A percentile compares a stretch with the other conserved stretches of the same genome.
Conservation (phyloP, 2,113 vertebrate genomes). For the Lichenostomus cassidix region DNA sequence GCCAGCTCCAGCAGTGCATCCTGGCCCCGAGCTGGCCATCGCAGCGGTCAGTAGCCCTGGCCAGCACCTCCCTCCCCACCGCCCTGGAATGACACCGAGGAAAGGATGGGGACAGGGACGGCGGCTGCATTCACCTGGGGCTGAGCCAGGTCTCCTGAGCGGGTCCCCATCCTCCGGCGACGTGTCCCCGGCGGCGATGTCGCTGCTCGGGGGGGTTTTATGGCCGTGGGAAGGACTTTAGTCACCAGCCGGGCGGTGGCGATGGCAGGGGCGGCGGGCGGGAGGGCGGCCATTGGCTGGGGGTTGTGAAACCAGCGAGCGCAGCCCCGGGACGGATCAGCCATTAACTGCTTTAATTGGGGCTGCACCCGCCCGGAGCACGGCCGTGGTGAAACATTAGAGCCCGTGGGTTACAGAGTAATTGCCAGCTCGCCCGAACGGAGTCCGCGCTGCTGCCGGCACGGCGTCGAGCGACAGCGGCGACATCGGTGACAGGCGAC, state of each 20-base stretch:
- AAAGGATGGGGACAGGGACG: not conserved
- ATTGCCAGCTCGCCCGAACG: not conserved
- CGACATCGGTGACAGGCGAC: not conserved
- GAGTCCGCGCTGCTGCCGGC: not conserved
- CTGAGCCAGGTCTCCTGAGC: constrained; percentile 15
- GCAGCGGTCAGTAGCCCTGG: fast-evolving
- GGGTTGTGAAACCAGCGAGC: constrained; percentile 44
- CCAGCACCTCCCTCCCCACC: not conserved
- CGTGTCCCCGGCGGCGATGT: not conserved
- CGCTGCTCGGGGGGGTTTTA: constrained; percentile 11
- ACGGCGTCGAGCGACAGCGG: not conserved
- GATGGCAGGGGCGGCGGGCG: not conserved
- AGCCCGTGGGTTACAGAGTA: not conserved
- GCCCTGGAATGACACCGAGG: not conserved
- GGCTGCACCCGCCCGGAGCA: not conserved
- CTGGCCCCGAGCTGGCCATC: not conserved
- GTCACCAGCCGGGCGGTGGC: not conserved
- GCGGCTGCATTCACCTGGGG: constrained; percentile 48
- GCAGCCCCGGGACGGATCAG: constrained; percentile 21
- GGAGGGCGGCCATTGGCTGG: constrained; percentile 1
- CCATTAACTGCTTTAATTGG: constrained; percentile 61
- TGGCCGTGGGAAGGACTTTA: constrained; percentile 65
- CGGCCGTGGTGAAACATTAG: not conserved
- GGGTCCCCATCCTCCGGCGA: constrained; percentile 39
- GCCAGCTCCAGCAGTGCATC: not conserved